Evolutionary conservation across 2,888 invertebrate genomes (phyloP).

Genomic region (Drosophila affinis): DNA sequence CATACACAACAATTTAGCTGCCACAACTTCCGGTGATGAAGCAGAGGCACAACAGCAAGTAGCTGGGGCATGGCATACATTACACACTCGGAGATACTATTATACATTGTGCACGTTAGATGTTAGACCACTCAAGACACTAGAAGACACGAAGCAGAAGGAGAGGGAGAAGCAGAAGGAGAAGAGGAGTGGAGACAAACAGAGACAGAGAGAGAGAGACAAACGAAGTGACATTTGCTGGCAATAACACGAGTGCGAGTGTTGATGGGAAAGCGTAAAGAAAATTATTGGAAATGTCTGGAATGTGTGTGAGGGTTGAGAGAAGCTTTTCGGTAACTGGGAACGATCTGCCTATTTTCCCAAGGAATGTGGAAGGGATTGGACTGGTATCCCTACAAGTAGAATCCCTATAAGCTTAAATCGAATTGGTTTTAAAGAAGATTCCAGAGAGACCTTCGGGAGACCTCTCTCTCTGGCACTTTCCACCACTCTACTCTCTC

Average conservation of each 20-base stretch:
- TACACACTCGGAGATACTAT: too few species aligned
- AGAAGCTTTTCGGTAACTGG: too few species aligned
- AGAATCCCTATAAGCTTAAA: not conserved
- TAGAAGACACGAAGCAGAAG: conserved; percentile 6
- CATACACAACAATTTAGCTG: conserved; percentile 21
- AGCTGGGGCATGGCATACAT: conserved; percentile 2
- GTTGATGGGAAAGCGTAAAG: conserved; percentile 4
- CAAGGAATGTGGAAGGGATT: too few species aligned
- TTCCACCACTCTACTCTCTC: conserved; percentile 23
- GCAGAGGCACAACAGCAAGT: conserved; percentile 25
- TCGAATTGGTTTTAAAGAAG: conserved; percentile 25
- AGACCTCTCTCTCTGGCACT: conserved; percentile 10
- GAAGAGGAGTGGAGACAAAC: conserved; percentile 10
- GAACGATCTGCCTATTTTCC: not conserved
- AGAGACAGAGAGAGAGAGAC: conserved; percentile 17
- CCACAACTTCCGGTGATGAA: conserved; percentile 45
- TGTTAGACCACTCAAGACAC: conserved; percentile 35
- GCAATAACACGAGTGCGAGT: conserved; percentile 37
- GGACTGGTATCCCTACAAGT: too few species aligned
- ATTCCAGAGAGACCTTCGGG: conserved; percentile 38
- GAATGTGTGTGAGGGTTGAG: too few species aligned
- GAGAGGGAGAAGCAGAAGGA: not conserved
- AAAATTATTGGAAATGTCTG: conserved; percentile 26
- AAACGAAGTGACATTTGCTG: conserved; percentile 20
- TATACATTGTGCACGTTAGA: conserved; percentile 22